Base-by-base conservation (phyloP, 30 jellyfish, hydroid and myxozoan genomes). In the Pelagia noctiluca region DNA sequence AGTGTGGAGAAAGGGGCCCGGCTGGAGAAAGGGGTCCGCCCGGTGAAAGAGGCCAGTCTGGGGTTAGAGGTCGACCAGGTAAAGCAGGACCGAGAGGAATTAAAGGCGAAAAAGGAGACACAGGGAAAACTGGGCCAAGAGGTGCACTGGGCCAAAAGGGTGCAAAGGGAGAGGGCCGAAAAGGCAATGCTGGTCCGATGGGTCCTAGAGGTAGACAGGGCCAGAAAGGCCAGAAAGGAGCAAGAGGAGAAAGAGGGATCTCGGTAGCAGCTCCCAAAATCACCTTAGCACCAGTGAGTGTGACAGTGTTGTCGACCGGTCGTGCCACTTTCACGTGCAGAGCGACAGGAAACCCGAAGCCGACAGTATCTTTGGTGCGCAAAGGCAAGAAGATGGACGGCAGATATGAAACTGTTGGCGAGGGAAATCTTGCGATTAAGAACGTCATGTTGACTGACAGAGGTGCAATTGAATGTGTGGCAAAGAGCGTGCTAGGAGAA, bases 341-440 rank as follows among this genome's bases (percentile, higher is more conserved):
- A 33, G 76, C 87, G 11, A 35, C 75, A 25, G 87, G 87, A 34
- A 30, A 76, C 65, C 87, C 87, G 16, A 22, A 76, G 77, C 87
- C 87, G 0, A 32, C 4, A 33, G 22, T 76, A 1, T 3, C 87
- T 26, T 76, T 71, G 87, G 57, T 47, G 34, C 38, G 36, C 18
- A 53, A 76, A 12, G 87, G 87, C 16, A 76, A 57, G 42, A 50
- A 52, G 25, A 30, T 57, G 28, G 37, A 31, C n/a, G 65, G 57
- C 48, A 16, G 63, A 23, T 25, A 57, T 1, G 48, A n/a, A 11
- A 19, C 12, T 50, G 35, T 46, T 8, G n/a, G 16, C 47, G 50
- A 50, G n/a, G 65, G 63, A 23, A 53, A 54, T 22, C 46, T 76
- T 29, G 62, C 36, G 19, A 31, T 76, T 16, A 29, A 57, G 25